A percentile compares a stretch with the other conserved stretches of the same genome.
These are phyloP conservation scores for Anolis apletophallus DNA, from an alignment of 2,797 vertebrate genomes.

Conservation along the genomic window DNA sequence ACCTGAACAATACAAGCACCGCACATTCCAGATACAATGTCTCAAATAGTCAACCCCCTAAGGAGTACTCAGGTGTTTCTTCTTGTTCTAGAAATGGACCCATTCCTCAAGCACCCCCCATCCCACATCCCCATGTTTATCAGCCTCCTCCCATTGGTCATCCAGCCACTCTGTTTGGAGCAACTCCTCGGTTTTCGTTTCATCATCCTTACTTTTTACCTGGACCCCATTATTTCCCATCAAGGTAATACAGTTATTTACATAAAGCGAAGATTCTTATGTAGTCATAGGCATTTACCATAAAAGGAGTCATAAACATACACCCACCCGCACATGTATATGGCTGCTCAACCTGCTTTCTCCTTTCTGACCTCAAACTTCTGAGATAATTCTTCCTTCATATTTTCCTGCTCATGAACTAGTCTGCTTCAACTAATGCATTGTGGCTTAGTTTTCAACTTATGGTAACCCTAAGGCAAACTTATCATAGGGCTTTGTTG, in stretches of 20 bases:
- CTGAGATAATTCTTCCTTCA: not conserved
- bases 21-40: constrained; percentile 69
- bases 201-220: constrained; percentile 72
- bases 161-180: constrained; percentile 68
- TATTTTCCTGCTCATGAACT: not conserved
- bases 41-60: constrained; percentile 64
- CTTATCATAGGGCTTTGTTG: too few relatives aligned
- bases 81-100: constrained; percentile 68
- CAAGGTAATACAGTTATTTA: constrained; percentile 77
- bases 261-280: constrained; percentile 23
- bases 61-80: constrained; percentile 67
- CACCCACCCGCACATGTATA: too few relatives aligned
- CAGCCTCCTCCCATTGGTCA: constrained; percentile 66
- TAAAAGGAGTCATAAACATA: not conserved
- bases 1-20: constrained; percentile 66
- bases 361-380: not conserved
- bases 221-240: constrained; percentile 74
- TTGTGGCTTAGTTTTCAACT: not conserved
- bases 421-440: not conserved
- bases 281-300: not conserved
- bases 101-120: constrained; percentile 65
- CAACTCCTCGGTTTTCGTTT: constrained; percentile 69
- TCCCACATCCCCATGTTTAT: constrained; percentile 70
- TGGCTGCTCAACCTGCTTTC: not conserved
- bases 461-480: too few relatives aligned